Evolutionary conservation across 2,113 vertebrate genomes (phyloP), one percentile per base, ranked within the genome.

Genomic region (Sialia sialis): DNA sequence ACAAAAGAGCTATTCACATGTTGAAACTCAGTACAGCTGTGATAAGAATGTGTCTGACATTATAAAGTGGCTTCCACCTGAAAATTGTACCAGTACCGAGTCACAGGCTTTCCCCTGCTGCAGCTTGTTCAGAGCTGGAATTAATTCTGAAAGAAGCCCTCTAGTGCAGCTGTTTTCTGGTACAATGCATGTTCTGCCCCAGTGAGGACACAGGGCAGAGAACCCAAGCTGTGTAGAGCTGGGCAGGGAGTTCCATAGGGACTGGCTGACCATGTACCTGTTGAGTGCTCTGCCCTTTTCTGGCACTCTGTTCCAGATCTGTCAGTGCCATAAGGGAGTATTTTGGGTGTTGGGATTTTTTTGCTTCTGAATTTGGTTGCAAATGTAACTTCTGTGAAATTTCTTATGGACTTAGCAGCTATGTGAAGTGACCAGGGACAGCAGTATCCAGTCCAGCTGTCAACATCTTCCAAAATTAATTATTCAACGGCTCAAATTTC

Each of bases 201-300:
- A 49, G 34, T 27, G 54, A 36, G 12, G 54, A 13, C 25, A 1
- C 0, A 1, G 46, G 48, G 46, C 55, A 73, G 27, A 11, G 41
- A 60, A 38, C 32, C 46, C 3, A 0, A 6, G 8, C 18, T 14
- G 17, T 48, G 73, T 39, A 43, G 51, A 44, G 36, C 44, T 0
- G 4, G 54, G 43, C 72, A 29, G 23, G 39, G 44, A 17, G 8
- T 1, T 13, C 64, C 2, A 0, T 67, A 0, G 0, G 41, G 55
- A 55, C 32, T 3, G 7, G 38, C 64, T 6, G 7, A 36, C 18
- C 0, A 0, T 41, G 41, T 59, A 32, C 27, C 8, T 44, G 14
- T n/a, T 0, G 0, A 5, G 43, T 0, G 2, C 36, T 67, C 34
- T 67, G 23, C 56, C 87, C 27, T 60, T 66, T 74, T 41, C 72